Evolutionary conservation across 1,140 invertebrate species (phyloP), one percentile per base, ranked within the genome.

Genomic region (Pentalonia nigronervosa): DNA sequence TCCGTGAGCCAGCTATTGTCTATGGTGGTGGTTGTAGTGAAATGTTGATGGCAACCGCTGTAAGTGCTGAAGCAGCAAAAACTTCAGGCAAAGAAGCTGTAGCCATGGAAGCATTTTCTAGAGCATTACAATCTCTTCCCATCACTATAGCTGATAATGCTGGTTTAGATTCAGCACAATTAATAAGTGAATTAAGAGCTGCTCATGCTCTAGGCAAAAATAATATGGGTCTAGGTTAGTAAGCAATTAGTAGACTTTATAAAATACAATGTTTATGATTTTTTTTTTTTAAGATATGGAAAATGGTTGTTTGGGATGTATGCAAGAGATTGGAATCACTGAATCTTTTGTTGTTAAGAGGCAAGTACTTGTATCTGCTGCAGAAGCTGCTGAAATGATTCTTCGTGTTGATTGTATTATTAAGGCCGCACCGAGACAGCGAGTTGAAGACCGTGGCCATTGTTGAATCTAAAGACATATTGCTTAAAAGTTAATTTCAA

Each of bases 301-400:
- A 3, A 96, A 96, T 60, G 98, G 98, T 41, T 96, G 96, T 95
- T 95, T 99, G 14, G 98, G 96, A 23, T 98, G 98, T 95, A 99
- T 99, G 97, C 97, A 97, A 93, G 96, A 96, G 41, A 95, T 99
- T 60, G 99, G 99, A 41, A 98, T 99, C 94, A 99, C 98, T 0
- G 99, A 99, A 96, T 99, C 99, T 0, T 99, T 97, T 96, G 98
- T 98, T 34, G 99, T 99, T 0, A 99, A 99, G 95, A 96, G 98
- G 47, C 99, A 99, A 95, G 98, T 99, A 23, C 95, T 99, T 76
- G 94, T 99, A 93, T 99, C 98, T 67, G 99, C 99, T 17, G 96
- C 98, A 0, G 99, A 99, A 96, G 99, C 99, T 7, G 99, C 99
- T 0, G 99, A 99, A 96, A 99, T 99, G 98, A 99, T 99, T 95